Evolutionary conservation across 1,140 invertebrate species (phyloP).

Genomic region (Heliconius himera): DNA sequence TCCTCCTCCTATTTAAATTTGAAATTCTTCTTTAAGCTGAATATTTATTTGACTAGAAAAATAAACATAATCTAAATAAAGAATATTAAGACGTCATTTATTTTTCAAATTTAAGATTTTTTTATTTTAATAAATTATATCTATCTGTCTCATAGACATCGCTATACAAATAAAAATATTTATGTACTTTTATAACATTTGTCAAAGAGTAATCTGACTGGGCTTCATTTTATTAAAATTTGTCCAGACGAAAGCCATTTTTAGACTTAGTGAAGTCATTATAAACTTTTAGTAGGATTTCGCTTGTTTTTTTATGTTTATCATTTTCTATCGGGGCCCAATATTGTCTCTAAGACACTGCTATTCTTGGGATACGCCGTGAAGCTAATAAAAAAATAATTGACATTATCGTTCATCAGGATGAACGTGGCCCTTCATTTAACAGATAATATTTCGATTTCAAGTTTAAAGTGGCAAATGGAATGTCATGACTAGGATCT

Average conservation of each 20-base stretch:
- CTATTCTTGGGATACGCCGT: too few species aligned
- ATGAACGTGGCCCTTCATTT: too few species aligned
- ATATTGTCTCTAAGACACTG: too few species aligned
- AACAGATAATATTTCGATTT: too few species aligned
- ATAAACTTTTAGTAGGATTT: background rate
- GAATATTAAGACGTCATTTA: too few species aligned
- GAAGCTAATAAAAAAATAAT: too few species aligned
- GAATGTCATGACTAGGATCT: too few species aligned
- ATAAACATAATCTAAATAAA: background rate
- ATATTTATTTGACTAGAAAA: background rate
- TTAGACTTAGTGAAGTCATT: background rate
- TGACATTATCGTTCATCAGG: too few species aligned
- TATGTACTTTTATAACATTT: background rate
- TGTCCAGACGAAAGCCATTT: background rate
- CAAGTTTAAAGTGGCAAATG: too few species aligned
- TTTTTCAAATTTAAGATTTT: too few species aligned
- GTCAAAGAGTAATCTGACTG: slow-evolving; percentile 1
- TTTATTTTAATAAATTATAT: background rate
- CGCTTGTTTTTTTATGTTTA: background rate
- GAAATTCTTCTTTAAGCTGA: background rate
- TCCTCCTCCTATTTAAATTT: background rate
- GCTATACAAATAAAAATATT: background rate
- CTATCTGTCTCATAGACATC: background rate
- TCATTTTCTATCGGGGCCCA: background rate
- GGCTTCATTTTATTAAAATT: slow-evolving; percentile 15